Conservation (phyloP, 2,113 vertebrate species). For the Ardeotis arabs region DNA sequence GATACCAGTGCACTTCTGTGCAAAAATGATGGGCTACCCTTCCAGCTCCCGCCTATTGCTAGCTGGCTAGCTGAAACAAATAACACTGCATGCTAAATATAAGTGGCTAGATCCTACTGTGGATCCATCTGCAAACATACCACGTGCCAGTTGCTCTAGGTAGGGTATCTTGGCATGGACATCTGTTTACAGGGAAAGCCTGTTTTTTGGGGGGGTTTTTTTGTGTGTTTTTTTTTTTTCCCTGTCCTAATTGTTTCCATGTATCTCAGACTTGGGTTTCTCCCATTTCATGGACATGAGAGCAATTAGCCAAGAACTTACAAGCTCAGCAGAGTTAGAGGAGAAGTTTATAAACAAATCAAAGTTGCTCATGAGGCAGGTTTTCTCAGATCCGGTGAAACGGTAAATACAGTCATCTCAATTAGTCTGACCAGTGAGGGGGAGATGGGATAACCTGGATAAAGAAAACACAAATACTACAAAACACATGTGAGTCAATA, state of each 20-base stretch:
- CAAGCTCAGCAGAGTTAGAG: slow-evolving; percentile 61
- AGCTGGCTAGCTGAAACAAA: slow-evolving; percentile 34
- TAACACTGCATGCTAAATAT: slow-evolving; percentile 58
- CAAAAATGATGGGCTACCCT: background rate
- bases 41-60: background rate
- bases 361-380: slow-evolving; percentile 26
- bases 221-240: background rate
- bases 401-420: slow-evolving; percentile 47
- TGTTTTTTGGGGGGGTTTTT: background rate
- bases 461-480: slow-evolving; percentile 32
- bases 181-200: slow-evolving; percentile 55
- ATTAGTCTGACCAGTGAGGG: background rate
- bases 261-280: slow-evolving; percentile 51
- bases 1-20: background rate
- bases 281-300: slow-evolving; percentile 61
- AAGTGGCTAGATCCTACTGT: slow-evolving; percentile 61
- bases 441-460: slow-evolving; percentile 27
- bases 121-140: slow-evolving; percentile 61
- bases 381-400: slow-evolving; percentile 50
- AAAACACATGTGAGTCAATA: slow-evolving; percentile 37
- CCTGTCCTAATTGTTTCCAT: slow-evolving; percentile 62
- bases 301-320: slow-evolving; percentile 64
- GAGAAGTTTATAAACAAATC: slow-evolving; percentile 68
- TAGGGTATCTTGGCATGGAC: slow-evolving; percentile 55
- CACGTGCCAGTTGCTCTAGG: slow-evolving; percentile 58